phyloP scores from a whole-genome alignment of 1,140 invertebrate species.

The Sycophila sp. region DNA sequence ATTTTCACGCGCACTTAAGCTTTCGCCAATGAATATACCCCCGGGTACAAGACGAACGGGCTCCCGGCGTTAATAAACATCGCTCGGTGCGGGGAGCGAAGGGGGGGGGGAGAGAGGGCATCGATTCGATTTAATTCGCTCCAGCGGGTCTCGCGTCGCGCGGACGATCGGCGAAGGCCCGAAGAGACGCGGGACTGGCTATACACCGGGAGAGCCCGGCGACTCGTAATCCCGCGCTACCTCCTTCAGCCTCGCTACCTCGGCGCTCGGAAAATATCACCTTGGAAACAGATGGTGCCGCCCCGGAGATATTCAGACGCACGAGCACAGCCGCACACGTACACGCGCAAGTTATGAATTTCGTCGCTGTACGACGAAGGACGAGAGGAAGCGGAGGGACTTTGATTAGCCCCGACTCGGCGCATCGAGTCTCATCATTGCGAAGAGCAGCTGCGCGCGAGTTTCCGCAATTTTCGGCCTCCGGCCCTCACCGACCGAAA shows the following conservation, averaged over 20 bases:
- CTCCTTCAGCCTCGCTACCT: not conserved
- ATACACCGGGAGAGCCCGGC: not conserved
- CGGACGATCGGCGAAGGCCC: too few species aligned
- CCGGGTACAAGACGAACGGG: not conserved
- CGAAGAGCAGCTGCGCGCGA: not conserved
- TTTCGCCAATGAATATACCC: too few species aligned
- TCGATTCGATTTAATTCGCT: slow-evolving; percentile 13
- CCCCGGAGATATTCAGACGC: not conserved
- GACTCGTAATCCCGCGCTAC: not conserved
- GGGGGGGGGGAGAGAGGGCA: too few species aligned
- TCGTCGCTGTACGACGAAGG: not conserved
- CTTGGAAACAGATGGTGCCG: slow-evolving; percentile 8
- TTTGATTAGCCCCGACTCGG: slow-evolving; percentile 19
- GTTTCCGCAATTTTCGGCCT: slow-evolving; percentile 13
- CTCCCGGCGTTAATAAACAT: not conserved
- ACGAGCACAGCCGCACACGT: not conserved
- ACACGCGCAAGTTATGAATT: slow-evolving; percentile 9
- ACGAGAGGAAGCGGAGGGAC: not conserved
- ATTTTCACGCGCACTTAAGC: too few species aligned
- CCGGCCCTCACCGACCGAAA: not conserved
- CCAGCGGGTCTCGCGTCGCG: too few species aligned
- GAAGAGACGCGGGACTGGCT: too few species aligned
- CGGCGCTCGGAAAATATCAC: slow-evolving; percentile 2
- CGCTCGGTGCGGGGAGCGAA: not conserved
- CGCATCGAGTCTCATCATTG: not conserved